Evolutionary conservation across 2,888 invertebrate species (phyloP).

Genomic region (Alloscopus bannaensis): DNA sequence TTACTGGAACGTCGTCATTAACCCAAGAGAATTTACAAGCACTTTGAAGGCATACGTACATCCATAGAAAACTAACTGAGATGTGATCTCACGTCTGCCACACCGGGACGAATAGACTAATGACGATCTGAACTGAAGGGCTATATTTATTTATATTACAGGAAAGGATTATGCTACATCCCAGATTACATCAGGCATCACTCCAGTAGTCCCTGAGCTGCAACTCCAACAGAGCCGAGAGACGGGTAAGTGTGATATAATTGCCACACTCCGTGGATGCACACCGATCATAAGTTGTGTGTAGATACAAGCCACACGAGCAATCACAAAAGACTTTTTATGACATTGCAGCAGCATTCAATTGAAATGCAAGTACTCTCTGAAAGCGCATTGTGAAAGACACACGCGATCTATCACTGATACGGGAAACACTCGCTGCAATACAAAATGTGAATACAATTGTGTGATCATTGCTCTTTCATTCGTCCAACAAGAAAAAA

Average conservation of each 20-base stretch:
- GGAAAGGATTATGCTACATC: slow-evolving; percentile 22
- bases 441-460: slow-evolving; percentile 3
- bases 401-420: too few species aligned
- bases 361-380: background rate
- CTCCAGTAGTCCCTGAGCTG: slow-evolving; percentile 7
- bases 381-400: too few species aligned
- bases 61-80: too few species aligned
- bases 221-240: background rate
- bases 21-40: too few species aligned
- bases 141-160: background rate
- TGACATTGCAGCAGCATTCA: background rate
- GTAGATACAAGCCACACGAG: too few species aligned
- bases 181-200: slow-evolving; percentile 18
- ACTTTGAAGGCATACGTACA: too few species aligned
- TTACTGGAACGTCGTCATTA: too few species aligned
- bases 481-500: slow-evolving; percentile 2
- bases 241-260: slow-evolving; percentile 10
- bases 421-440: too few species aligned
- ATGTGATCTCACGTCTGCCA: background rate
- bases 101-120: background rate
- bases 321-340: slow-evolving; percentile 7
- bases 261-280: too few species aligned
- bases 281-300: too few species aligned
- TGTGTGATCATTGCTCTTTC: slow-evolving; percentile 10
- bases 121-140: too few species aligned